These are phyloP conservation scores for Trichogramma pretiosum DNA, from an alignment of 1,140 invertebrate species.

Conservation along the genomic window DNA sequence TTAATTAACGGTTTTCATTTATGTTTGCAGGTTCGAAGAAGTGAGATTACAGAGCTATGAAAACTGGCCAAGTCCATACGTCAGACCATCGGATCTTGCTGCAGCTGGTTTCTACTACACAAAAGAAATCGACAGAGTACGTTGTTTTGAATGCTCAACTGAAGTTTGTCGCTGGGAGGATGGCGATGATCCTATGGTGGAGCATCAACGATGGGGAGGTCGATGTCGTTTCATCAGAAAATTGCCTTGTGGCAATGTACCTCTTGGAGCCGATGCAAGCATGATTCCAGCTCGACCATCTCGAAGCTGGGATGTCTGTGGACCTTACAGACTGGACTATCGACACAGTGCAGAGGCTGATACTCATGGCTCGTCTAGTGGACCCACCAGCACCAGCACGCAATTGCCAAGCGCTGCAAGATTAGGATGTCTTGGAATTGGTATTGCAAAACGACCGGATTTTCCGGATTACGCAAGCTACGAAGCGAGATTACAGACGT, in stretches of 20 bases:
- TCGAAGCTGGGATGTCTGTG: constrained; percentile 53
- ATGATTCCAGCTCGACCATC: constrained; percentile 24
- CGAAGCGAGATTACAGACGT: constrained; percentile 60
- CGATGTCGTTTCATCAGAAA: constrained; percentile 64
- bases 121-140: constrained; percentile 58
- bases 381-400: constrained; percentile 45
- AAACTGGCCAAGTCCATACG: constrained; percentile 49
- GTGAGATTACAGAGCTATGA: constrained; percentile 55
- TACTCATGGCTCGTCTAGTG: constrained; percentile 22
- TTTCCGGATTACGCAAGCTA: constrained; percentile 57
- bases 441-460: constrained; percentile 42
- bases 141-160: constrained; percentile 77
- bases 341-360: constrained; percentile 31
- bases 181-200: constrained; percentile 68
- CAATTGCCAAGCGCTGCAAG: constrained; percentile 30
- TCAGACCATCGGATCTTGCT: constrained; percentile 54
- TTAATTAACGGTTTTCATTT: neutral
- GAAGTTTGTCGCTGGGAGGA: constrained; percentile 72
- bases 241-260: constrained; percentile 55
- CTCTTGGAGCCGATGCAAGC: constrained; percentile 38
- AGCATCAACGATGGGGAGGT: constrained; percentile 72
- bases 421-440: constrained; percentile 27
- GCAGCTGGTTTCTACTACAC: constrained; percentile 77
- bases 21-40: constrained; percentile 43
- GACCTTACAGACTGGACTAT: constrained; percentile 45